Evolutionary conservation across 1,140 invertebrate genomes (phyloP).

Genomic region (Drosophila melanogaster): DNA sequence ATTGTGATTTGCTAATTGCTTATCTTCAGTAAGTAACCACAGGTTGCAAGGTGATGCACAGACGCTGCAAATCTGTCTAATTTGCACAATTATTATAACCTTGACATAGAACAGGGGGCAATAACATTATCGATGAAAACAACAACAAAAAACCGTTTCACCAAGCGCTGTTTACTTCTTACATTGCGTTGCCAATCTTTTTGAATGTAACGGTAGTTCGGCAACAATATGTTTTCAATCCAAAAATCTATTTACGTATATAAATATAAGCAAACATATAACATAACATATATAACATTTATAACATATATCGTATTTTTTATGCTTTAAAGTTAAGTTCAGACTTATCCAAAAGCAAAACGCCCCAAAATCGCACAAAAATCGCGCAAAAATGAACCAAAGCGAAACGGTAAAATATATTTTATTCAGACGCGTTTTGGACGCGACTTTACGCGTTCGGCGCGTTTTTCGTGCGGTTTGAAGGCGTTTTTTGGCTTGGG

Average conservation of each 20-base stretch:
- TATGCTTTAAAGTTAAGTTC: neutral
- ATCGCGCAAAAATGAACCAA: too few relatives aligned
- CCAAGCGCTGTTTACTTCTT: neutral
- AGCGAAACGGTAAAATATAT: too few relatives aligned
- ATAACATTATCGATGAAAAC: slow-evolving; percentile 6
- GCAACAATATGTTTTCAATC: neutral
- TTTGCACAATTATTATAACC: slow-evolving; percentile 25
- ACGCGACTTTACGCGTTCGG: too few relatives aligned
- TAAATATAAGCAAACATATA: neutral
- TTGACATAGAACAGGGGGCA: slow-evolving; percentile 30
- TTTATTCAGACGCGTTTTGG: too few relatives aligned
- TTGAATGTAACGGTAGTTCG: neutral
- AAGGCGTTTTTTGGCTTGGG: too few relatives aligned
- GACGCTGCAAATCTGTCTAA: slow-evolving; percentile 3
- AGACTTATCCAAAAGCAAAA: neutral
- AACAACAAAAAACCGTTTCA: slow-evolving; percentile 24
- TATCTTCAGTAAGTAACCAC: slow-evolving; percentile 19
- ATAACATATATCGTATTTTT: neutral
- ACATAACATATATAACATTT: neutral
- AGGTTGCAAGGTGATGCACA: neutral
- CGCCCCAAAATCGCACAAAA: too few relatives aligned
- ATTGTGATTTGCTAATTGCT: slow-evolving; percentile 3
- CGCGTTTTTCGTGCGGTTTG: too few relatives aligned
- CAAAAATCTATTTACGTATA: neutral
- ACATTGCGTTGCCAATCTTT: neutral